Conservation (phyloP, 2,888 invertebrate species). For the Molanna angustata region DNA sequence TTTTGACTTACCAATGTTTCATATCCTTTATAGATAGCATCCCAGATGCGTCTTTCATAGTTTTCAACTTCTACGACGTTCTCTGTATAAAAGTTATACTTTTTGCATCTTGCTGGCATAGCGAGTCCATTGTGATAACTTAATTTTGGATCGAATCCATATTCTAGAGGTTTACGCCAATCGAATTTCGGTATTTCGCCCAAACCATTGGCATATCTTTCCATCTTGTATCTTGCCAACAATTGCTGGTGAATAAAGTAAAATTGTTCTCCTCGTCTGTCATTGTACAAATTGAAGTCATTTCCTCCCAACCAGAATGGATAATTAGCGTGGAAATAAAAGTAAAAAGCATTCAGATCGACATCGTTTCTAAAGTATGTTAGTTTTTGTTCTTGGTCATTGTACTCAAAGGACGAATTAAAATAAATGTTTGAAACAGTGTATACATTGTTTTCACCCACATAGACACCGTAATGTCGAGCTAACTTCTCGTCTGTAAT, state of each 20-base stretch:
- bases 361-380: constrained; percentile 71
- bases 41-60: constrained; percentile 45
- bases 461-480: constrained; percentile 43
- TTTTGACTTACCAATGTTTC: constrained; percentile 32
- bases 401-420: constrained; percentile 39
- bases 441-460: constrained; percentile 24
- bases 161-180: constrained; percentile 49
- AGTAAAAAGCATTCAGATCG: constrained; percentile 65
- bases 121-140: constrained; percentile 60
- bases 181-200: constrained; percentile 58
- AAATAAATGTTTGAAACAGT: constrained; percentile 30
- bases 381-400: constrained; percentile 55
- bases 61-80: constrained; percentile 38
- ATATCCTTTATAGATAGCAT: constrained; percentile 45
- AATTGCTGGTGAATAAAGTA: constrained; percentile 66
- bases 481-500: constrained; percentile 41
- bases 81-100: constrained; percentile 43
- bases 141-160: constrained; percentile 59
- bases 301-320: constrained; percentile 63
- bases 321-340: constrained; percentile 59
- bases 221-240: constrained; percentile 66
- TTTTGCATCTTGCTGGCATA: constrained; percentile 57
- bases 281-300: constrained; percentile 48
- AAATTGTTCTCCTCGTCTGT: constrained; percentile 64
- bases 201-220: constrained; percentile 63